These are phyloP conservation scores for Phymatocera aterrima DNA, from an alignment of 2,888 invertebrate genomes.

Conservation along the genomic window DNA sequence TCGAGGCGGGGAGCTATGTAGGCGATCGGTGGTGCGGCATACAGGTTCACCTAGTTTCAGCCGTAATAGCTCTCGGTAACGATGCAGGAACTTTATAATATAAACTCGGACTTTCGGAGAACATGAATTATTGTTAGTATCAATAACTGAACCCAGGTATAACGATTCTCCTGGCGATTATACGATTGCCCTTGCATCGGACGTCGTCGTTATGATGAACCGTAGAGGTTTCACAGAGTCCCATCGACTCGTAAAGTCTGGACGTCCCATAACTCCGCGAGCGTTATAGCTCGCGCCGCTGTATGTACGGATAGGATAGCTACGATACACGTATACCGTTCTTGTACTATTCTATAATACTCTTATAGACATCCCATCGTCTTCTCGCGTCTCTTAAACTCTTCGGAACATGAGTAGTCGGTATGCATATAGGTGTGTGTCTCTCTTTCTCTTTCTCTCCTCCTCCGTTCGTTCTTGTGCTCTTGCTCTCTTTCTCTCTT, in stretches of 20 bases:
- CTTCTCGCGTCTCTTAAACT: neutral
- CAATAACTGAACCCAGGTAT: constrained; percentile 1
- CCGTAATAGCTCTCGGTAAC: neutral
- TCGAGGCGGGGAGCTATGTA: neutral
- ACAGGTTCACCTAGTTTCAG: neutral
- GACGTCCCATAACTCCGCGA: constrained; percentile 74
- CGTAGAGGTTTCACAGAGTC: constrained; percentile 50
- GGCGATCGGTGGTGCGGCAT: no score
- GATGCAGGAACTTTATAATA: no score
- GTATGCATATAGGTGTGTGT: neutral
- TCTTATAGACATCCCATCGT: neutral
- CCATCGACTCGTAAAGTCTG: constrained; percentile 73
- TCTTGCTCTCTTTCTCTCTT: no score
- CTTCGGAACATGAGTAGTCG: neutral
- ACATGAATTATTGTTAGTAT: constrained; percentile 9
- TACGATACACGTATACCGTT: no score
- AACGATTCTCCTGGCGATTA: neutral
- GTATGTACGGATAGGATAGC: no score
- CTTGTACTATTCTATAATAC: neutral
- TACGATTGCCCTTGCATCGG: constrained; percentile 22
- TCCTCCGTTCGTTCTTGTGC: neutral
- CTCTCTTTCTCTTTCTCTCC: no score
- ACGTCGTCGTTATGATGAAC: constrained; percentile 31
- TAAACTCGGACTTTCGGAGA: no score
- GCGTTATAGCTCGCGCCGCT: constrained; percentile 67